Percentiles rank a stretch among this genome's conserved stretches.
Conservation (phyloP, 2,888 invertebrate species). For the Drosophila aldrichi region DNA sequence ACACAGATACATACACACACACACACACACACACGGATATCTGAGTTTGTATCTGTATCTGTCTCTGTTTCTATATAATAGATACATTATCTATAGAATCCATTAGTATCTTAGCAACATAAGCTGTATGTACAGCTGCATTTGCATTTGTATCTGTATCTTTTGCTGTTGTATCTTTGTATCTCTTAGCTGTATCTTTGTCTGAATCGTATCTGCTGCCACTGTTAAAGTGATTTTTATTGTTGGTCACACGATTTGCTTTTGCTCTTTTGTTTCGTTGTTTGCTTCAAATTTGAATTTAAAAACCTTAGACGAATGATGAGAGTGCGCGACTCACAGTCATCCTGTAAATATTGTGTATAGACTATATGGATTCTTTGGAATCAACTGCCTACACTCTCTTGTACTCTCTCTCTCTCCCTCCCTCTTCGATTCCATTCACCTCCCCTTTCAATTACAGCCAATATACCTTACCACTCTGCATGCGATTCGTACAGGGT, state of each 20-base stretch:
- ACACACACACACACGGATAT: background rate
- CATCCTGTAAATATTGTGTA: background rate
- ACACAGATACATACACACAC: conserved; percentile 13
- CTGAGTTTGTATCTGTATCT: background rate
- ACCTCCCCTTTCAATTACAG: too few species aligned
- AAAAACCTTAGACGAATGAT: conserved; percentile 44
- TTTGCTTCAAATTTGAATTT: conserved; percentile 65
- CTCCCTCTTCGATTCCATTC: too few species aligned
- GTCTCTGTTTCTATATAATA: background rate
- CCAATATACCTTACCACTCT: background rate
- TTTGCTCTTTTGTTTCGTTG: conserved; percentile 44
- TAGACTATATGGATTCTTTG: too few species aligned
- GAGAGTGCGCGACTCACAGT: background rate
- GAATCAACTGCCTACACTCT: too few species aligned
- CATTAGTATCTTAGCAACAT: background rate
- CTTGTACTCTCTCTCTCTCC: too few species aligned
- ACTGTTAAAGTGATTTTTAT: conserved; percentile 68
- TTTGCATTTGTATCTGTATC: background rate
- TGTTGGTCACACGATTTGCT: conserved; percentile 55
- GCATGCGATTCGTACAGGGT: background rate
- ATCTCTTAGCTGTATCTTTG: conserved; percentile 25
- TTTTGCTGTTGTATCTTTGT: conserved; percentile 16
- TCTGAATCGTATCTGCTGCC: conserved; percentile 10
- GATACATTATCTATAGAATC: background rate
- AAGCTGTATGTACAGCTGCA: background rate